phyloP scores from a whole-genome alignment of 1,140 invertebrate species.

The Micrasema minimum region DNA sequence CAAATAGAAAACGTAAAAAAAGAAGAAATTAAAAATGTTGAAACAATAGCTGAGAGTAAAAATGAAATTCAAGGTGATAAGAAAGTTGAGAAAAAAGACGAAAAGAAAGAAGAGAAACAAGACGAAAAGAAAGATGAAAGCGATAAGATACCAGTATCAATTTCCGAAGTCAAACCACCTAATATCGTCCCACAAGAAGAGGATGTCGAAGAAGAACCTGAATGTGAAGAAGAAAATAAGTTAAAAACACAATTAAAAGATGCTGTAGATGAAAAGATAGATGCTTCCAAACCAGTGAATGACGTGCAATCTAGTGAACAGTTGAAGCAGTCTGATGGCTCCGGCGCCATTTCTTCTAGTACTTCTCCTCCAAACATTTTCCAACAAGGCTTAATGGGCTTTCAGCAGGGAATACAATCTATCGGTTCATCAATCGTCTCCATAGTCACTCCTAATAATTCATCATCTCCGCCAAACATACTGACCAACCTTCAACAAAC shows the following conservation, averaged over 20 bases:
- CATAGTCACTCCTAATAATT: constrained; percentile 16
- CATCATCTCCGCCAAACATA: constrained; percentile 30
- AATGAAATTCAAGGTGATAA: neutral
- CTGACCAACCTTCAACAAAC: constrained; percentile 41
- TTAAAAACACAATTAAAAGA: constrained; percentile 9
- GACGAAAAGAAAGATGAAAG: neutral
- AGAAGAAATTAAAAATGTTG: no score
- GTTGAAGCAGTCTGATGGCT: constrained; percentile 2
- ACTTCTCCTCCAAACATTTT: constrained; percentile 22
- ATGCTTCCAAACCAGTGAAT: neutral
- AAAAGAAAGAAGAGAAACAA: neutral
- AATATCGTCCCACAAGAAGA: no score
- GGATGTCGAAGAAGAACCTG: neutral
- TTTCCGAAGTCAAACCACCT: no score
- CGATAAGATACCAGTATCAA: no score
- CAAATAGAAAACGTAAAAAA: no score
- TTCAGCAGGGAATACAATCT: constrained; percentile 43
- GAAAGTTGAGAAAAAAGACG: no score
- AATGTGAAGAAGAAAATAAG: constrained; percentile 13
- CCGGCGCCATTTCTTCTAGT: neutral
- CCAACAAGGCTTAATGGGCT: constrained; percentile 11
- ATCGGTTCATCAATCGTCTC: constrained; percentile 34
- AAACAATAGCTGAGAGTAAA: no score
- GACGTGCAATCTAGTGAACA: neutral
- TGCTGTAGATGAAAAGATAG: constrained; percentile 9